A percentile compares a stretch with the other conserved stretches of the same genome.
Evolutionary conservation across 2,888 invertebrate species (phyloP).

Genomic region (Chirona hameri): DNA sequence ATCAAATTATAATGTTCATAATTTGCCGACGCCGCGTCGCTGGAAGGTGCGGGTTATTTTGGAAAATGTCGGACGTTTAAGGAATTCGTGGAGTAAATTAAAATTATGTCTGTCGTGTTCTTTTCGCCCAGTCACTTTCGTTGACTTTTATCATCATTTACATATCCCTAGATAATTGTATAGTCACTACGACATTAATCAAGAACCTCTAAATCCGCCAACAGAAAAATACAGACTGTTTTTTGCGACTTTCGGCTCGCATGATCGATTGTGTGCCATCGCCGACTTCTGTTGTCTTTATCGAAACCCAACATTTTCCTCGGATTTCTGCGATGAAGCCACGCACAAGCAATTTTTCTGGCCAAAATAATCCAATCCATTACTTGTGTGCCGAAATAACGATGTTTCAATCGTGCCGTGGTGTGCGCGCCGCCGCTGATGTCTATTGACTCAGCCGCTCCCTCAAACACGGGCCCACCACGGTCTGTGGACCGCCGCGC

Average conservation of each 20-base stretch:
- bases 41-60: background rate
- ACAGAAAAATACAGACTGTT: too few relatives aligned
- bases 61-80: background rate
- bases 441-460: background rate
- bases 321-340: background rate
- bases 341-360: background rate
- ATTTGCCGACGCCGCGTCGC: background rate
- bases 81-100: background rate
- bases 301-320: too few relatives aligned
- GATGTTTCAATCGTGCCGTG: background rate
- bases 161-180: background rate
- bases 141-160: background rate
- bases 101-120: background rate
- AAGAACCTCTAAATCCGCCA: too few relatives aligned
- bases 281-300: too few relatives aligned
- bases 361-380: background rate
- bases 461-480: background rate
- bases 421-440: background rate
- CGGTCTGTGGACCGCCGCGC: too few relatives aligned
- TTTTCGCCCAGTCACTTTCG: background rate
- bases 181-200: too few relatives aligned
- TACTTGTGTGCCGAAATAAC: background rate
- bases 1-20: slow-evolving; percentile 8
- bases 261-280: too few relatives aligned
- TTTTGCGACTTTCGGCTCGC: too few relatives aligned